A percentile compares a stretch with the other conserved stretches of the same genome.
These are phyloP conservation scores for Orchestia grillus DNA, from an alignment of 1,140 invertebrate species.

Conservation along the genomic window DNA sequence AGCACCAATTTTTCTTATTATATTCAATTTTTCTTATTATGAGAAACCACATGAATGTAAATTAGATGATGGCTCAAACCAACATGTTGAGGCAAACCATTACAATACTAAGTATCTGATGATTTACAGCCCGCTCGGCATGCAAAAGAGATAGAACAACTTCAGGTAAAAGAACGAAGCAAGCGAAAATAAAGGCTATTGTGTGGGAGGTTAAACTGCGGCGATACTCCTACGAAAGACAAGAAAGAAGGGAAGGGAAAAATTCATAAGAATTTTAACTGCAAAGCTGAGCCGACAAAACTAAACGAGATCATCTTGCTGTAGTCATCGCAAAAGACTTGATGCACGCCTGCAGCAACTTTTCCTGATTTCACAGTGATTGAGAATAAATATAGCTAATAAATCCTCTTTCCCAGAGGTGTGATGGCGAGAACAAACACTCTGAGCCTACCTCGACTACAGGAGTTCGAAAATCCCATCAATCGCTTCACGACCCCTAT, in stretches of 20 bases:
- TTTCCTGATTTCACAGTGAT: neutral
- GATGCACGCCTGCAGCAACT: neutral
- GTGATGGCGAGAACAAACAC: too few relatives aligned
- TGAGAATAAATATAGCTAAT: neutral
- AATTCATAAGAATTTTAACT: neutral
- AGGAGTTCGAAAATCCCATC: too few relatives aligned
- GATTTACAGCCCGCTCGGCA: neutral
- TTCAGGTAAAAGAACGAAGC: neutral
- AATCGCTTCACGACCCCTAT: too few relatives aligned
- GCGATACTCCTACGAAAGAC: neutral
- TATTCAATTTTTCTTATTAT: too few relatives aligned
- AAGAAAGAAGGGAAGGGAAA: neutral
- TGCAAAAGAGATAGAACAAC: neutral
- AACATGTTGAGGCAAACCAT: neutral
- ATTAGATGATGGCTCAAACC: neutral
- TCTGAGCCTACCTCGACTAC: too few relatives aligned
- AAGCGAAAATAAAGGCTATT: neutral
- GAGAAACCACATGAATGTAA: neutral
- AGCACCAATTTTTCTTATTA: too few relatives aligned
- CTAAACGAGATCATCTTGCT: neutral
- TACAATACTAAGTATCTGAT: neutral
- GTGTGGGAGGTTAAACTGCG: neutral
- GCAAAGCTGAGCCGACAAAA: neutral
- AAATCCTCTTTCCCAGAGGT: neutral
- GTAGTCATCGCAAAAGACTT: neutral